Percentiles rank a stretch among this genome's conserved stretches.
Conservation (phyloP, 2,797 vertebrate species). For the Pteronotus mesoamericanus region DNA sequence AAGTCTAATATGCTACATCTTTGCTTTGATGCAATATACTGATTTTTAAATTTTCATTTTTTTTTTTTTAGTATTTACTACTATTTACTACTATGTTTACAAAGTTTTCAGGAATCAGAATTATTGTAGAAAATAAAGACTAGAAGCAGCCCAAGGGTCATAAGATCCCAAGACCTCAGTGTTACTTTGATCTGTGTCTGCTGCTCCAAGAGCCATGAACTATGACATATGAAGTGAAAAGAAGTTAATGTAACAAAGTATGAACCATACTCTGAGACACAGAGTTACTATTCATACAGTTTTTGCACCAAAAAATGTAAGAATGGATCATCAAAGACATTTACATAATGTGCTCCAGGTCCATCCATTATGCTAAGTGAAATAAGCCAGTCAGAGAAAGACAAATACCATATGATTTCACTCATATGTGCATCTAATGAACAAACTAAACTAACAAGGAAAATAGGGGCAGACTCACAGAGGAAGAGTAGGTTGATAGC, state of each 20-base stretch:
- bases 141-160: not conserved
- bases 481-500: not conserved
- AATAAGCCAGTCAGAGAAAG: too few species aligned
- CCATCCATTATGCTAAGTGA: too few species aligned
- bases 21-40: not conserved
- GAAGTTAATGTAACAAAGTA: not conserved
- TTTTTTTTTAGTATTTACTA: too few species aligned
- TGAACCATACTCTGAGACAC: not conserved
- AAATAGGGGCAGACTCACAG: not conserved
- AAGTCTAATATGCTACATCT: not conserved
- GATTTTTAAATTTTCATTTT: not conserved
- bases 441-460: not conserved
- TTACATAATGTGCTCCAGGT: not conserved
- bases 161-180: not conserved
- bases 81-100: not conserved
- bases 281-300: not conserved
- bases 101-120: not conserved
- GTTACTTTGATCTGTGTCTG: not conserved
- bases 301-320: not conserved
- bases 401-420: too few species aligned
- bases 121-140: conserved; percentile 39
- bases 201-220: not conserved
- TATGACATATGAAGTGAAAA: not conserved
- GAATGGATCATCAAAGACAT: not conserved
- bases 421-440: too few species aligned